Evolutionary conservation across 2,888 invertebrate genomes (phyloP).

Genomic region (Caenorhabditis wallacei): DNA sequence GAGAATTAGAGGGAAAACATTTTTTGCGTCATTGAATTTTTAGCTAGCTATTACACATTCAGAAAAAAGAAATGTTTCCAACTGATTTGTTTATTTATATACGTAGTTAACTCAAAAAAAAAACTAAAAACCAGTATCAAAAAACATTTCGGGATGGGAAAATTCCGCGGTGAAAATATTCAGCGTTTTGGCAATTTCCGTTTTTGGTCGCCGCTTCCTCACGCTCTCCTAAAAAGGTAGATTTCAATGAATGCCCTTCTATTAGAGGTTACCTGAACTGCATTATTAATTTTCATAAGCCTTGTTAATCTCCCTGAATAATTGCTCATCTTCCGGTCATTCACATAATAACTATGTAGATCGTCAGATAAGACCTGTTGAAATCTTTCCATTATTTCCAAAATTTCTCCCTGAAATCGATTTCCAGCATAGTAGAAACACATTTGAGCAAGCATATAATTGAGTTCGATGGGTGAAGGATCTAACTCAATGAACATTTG

Average conservation of each 20-base stretch:
- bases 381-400: constrained; percentile 41
- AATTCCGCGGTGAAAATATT: constrained; percentile 66
- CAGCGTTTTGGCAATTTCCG: constrained; percentile 64
- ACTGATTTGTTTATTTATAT: no score
- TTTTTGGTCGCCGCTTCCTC: constrained; percentile 35
- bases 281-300: constrained; percentile 65
- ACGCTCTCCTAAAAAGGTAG: constrained; percentile 31
- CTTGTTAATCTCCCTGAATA: constrained; percentile 63
- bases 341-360: constrained; percentile 63
- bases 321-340: constrained; percentile 43
- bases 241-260: constrained; percentile 5
- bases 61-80: no score
- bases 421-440: constrained; percentile 62
- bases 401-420: constrained; percentile 33
- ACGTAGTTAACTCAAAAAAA: neutral
- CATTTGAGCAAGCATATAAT: constrained; percentile 61
- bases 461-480: constrained; percentile 52
- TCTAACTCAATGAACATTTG: constrained; percentile 18
- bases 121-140: constrained; percentile 34
- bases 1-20: constrained; percentile 2
- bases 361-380: constrained; percentile 53
- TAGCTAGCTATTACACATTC: no score
- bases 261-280: constrained; percentile 55
- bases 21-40: no score
- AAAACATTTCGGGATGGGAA: constrained; percentile 50